phyloP scores from a whole-genome alignment of 2,113 vertebrate species.

The Galeopterus variegatus region DNA sequence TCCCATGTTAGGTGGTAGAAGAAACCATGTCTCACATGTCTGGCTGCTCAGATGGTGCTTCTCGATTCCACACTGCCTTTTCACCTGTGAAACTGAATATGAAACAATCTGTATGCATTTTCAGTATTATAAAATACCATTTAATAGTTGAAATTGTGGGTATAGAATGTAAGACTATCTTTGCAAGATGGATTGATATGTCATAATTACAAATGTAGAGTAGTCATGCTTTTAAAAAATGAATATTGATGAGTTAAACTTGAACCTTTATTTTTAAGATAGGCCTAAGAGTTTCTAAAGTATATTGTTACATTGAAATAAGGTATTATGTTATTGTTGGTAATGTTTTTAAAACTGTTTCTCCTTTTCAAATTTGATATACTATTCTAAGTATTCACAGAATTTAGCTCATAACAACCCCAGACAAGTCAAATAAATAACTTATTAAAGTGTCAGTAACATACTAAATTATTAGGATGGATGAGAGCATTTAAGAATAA shows the following conservation, averaged over 20 bases:
- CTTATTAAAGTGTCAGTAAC: constrained; percentile 70
- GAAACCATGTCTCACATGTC: background rate
- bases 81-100: background rate
- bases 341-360: constrained; percentile 23
- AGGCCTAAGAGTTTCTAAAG: constrained; percentile 44
- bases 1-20: background rate
- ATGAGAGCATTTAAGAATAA: constrained; percentile 63
- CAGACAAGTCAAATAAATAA: constrained; percentile 67
- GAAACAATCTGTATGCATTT: background rate
- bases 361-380: constrained; percentile 52
- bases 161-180: background rate
- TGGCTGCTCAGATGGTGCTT: background rate
- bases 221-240: background rate
- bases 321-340: background rate
- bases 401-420: background rate
- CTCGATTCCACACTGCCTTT: background rate
- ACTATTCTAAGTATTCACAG: constrained; percentile 26
- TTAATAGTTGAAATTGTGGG: background rate
- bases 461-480: constrained; percentile 62
- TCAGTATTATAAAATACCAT: background rate
- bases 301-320: constrained; percentile 1
- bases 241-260: background rate
- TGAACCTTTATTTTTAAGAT: constrained; percentile 39
- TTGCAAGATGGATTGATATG: background rate
- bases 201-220: background rate